Conservation (phyloP, 2,113 vertebrate species). For the Macrotis lagotis region DNA sequence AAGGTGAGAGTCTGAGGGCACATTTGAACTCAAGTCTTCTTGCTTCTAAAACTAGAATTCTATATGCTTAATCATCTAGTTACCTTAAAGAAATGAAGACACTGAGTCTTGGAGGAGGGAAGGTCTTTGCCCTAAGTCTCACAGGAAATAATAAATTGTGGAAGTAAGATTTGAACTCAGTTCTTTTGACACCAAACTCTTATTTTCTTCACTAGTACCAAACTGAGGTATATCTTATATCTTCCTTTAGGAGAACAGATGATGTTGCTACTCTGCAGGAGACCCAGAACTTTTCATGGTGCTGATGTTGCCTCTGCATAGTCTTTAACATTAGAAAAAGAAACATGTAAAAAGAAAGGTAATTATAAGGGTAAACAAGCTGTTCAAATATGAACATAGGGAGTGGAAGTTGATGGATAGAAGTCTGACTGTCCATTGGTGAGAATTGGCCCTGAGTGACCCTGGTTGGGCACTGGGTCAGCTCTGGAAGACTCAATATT, state of each 20-base stretch:
- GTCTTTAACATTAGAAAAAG: neutral
- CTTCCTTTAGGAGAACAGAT: neutral
- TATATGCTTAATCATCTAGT: too few species aligned
- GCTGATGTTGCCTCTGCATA: neutral
- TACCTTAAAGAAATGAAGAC: neutral
- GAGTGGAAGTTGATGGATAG: neutral
- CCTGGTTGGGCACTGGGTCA: neutral
- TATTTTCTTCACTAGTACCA: neutral
- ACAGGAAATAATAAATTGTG: neutral
- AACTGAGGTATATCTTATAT: neutral
- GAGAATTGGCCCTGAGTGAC: too few species aligned
- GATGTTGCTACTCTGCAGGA: neutral
- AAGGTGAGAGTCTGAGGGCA: neutral
- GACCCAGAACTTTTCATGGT: neutral
- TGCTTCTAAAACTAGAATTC: neutral
- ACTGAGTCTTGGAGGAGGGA: too few species aligned
- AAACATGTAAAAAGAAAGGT: neutral
- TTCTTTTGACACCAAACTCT: neutral
- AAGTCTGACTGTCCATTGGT: neutral
- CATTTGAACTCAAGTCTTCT: neutral
- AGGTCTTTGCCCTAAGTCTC: too few species aligned
- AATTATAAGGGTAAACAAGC: neutral
- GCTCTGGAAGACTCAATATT: neutral
- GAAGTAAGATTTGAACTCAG: neutral
- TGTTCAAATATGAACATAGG: neutral